These are phyloP conservation scores for Pseudachorutes palmiensis DNA, from an alignment of 1,140 invertebrate species.

Conservation along the genomic window DNA sequence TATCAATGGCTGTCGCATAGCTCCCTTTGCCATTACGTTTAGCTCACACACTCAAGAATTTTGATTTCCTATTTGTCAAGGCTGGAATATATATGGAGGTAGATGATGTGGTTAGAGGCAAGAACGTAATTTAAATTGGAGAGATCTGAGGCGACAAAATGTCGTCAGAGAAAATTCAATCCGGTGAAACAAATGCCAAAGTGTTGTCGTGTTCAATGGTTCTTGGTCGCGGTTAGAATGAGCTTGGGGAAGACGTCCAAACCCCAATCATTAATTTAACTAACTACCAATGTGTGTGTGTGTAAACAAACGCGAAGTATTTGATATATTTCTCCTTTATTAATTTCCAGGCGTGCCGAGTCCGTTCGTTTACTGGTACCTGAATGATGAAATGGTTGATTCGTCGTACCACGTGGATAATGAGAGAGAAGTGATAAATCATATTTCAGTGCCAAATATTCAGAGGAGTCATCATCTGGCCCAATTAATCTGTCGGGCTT, in stretches of 20 bases:
- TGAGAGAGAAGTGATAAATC: conserved; percentile 38
- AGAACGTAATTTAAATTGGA: conserved; percentile 1
- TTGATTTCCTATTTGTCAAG: neutral
- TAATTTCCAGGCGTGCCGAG: conserved; percentile 48
- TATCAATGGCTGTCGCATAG: neutral
- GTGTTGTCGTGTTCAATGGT: neutral
- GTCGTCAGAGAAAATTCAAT: neutral
- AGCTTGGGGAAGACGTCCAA: neutral
- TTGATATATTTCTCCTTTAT: neutral
- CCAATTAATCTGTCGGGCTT: conserved; percentile 31
- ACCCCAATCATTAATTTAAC: conserved; percentile 12
- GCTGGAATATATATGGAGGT: neutral
- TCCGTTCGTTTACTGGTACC: conserved; percentile 44
- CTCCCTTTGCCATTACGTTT: neutral
- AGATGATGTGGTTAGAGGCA: conserved; percentile 3
- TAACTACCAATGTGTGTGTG: neutral
- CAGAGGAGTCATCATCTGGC: conserved; percentile 34
- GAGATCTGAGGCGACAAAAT: conserved; percentile 1
- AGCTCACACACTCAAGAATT: no score
- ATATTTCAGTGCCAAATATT: conserved; percentile 38
- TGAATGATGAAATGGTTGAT: conserved; percentile 33
- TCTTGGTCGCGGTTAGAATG: neutral
- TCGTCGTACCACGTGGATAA: conserved; percentile 30
- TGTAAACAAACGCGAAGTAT: neutral
- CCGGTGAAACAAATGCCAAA: conserved; percentile 1